Evolutionary conservation across 1,140 invertebrate genomes (phyloP), one percentile per base, ranked within the genome.

Genomic region (Lordiphosa collinella): DNA sequence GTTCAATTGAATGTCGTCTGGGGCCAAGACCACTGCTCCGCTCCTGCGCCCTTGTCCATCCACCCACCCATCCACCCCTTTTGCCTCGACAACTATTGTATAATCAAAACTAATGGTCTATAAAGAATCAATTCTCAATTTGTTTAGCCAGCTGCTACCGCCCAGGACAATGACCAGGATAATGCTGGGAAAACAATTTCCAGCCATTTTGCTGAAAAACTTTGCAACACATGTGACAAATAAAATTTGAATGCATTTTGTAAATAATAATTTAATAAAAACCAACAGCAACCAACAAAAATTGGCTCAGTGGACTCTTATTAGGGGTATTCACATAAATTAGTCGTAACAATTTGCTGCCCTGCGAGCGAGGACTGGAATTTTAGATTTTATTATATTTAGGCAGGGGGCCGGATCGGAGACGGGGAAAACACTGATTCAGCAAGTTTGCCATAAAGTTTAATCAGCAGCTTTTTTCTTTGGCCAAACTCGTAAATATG

Each of bases 41-140:
- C n/a, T 16, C n/a, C n/a, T n/a, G n/a, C n/a, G 2, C 25, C 1
- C 22, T 12, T n/a, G n/a, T n/a, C 52, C 58, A 11, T 6, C 22
- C 13, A 6, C 7, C 10, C 35, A 34, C 12, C 18, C 18, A 22
- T 22, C 18, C 18, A 22, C 18, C 18, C 18, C 18, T 22, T 10
- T 25, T 31, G 10, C 12, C 35, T 12, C 53, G 22, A 57, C 50
- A 73, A 69, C 75, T 80, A 82, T 82, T 82, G 76, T 78, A 87
- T 87, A 75, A 74, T 87, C 79, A 84, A 84, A 87, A 80, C 84
- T 87, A 87, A 87, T 87, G 85, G 84, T 85, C 84, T 87, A 87
- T 87, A 87, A 87, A 87, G 84, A 87, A 87, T 87, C 84, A 87
- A 87, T 87, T 87, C 80, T 67, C 84, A 87, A 87, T 87, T 87